Conservation (phyloP, 2,888 invertebrate species). For the Synanthedon tipuliformis region DNA sequence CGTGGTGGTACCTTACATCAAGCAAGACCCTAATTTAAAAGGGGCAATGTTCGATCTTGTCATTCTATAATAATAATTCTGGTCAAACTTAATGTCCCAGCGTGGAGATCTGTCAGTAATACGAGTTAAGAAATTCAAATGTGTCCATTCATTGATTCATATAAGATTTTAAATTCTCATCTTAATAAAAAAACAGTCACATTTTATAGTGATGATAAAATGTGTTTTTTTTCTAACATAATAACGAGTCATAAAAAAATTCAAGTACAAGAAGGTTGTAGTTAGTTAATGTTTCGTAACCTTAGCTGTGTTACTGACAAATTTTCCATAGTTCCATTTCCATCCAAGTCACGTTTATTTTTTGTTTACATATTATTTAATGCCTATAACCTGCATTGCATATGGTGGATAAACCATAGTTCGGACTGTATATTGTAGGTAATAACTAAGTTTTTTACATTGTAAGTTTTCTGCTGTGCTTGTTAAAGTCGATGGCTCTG, state of each 20-base stretch:
- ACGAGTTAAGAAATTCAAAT: too few species aligned
- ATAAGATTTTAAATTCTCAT: too few species aligned
- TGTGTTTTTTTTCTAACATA: background rate
- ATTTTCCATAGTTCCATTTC: background rate
- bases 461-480: too few species aligned
- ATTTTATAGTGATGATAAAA: background rate
- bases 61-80: background rate
- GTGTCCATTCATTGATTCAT: too few species aligned
- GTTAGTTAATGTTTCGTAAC: background rate
- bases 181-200: too few species aligned
- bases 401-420: too few species aligned
- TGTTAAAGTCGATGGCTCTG: too few species aligned
- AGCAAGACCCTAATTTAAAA: constrained; percentile 17
- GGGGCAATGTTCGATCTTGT: constrained; percentile 6
- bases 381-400: too few species aligned
- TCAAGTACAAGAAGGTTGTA: background rate
- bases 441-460: too few species aligned
- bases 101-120: background rate
- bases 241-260: background rate
- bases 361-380: too few species aligned
- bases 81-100: background rate
- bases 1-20: constrained; percentile 7
- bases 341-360: too few species aligned
- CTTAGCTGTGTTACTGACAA: background rate
- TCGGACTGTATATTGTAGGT: too few species aligned